Conservation (phyloP, 2,888 invertebrate species). For the Hesperia comma region DNA sequence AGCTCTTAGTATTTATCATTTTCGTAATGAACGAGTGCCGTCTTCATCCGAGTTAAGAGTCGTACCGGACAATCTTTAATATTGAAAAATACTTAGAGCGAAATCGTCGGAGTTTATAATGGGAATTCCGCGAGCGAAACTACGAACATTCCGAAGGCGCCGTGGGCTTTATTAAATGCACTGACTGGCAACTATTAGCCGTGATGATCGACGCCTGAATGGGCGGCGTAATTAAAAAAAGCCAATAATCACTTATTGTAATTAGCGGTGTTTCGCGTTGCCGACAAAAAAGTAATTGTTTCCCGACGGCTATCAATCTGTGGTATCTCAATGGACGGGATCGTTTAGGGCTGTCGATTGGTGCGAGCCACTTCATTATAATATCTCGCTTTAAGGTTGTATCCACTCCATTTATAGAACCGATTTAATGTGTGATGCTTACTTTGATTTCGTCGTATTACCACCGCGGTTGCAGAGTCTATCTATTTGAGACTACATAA, state of each 20-base stretch:
- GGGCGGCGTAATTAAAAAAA: conserved; percentile 76
- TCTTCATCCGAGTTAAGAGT: conserved; percentile 42
- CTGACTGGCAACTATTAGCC: conserved; percentile 81
- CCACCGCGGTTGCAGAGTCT: no score
- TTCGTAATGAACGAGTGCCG: conserved; percentile 37
- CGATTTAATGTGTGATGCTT: not conserved
- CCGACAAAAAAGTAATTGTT: conserved; percentile 81
- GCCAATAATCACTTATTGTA: conserved; percentile 79
- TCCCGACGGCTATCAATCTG: conserved; percentile 69
- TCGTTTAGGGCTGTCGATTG: conserved; percentile 27
- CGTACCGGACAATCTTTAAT: conserved; percentile 44
- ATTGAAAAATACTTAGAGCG: conserved; percentile 54
- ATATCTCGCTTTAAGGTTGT: not conserved
- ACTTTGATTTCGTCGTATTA: no score
- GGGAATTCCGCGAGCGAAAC: conserved; percentile 74
- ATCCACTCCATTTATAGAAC: not conserved
- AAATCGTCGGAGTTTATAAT: conserved; percentile 62
- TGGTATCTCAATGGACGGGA: conserved; percentile 47
- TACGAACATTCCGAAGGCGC: conserved; percentile 61
- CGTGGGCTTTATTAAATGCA: conserved; percentile 74
- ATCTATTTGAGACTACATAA: no score
- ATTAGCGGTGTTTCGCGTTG: conserved; percentile 74
- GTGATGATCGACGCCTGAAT: conserved; percentile 76
- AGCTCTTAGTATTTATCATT: conserved; percentile 37
- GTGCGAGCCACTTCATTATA: not conserved